Conservation (phyloP, 2,888 invertebrate species). For the Nowickia ferox region DNA sequence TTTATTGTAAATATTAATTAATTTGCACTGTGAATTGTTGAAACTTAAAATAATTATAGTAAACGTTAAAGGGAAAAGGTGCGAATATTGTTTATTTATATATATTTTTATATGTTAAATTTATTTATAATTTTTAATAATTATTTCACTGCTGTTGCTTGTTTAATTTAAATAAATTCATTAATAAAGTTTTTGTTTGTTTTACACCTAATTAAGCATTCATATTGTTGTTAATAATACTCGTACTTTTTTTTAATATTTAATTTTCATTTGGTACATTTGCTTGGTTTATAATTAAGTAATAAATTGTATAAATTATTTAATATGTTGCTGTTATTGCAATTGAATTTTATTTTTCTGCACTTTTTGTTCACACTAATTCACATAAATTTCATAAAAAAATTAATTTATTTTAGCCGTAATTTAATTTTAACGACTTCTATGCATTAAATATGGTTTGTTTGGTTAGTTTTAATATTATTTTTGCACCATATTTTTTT, state of each 20-base stretch:
- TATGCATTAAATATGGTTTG: conserved; percentile 65
- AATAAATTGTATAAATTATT: conserved; percentile 56
- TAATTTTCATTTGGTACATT: conserved; percentile 50
- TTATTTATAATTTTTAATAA: conserved; percentile 21
- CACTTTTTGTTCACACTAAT: neutral
- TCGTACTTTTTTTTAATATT: conserved; percentile 18
- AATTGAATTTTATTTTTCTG: conserved; percentile 21
- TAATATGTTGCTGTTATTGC: conserved; percentile 19
- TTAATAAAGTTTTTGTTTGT: conserved; percentile 52
- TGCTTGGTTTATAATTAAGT: conserved; percentile 56
- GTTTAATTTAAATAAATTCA: conserved; percentile 47
- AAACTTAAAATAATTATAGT: conserved; percentile 48
- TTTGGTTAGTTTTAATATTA: conserved; percentile 72
- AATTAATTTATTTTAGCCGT: conserved; percentile 58
- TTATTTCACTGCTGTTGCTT: conserved; percentile 13
- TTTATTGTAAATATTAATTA: conserved; percentile 45
- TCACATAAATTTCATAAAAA: conserved; percentile 42
- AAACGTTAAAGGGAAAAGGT: neutral
- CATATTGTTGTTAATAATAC: conserved; percentile 39
- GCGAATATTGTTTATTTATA: neutral
- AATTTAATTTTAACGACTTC: conserved; percentile 69
- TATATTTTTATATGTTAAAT: conserved; percentile 28
- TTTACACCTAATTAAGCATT: conserved; percentile 48
- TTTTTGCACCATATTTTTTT: conserved; percentile 68
- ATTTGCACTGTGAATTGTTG: conserved; percentile 56